Evolutionary conservation across 2,113 vertebrate species (phyloP), one percentile per base, ranked within the genome.

Genomic region (Oreochromis niloticus): DNA sequence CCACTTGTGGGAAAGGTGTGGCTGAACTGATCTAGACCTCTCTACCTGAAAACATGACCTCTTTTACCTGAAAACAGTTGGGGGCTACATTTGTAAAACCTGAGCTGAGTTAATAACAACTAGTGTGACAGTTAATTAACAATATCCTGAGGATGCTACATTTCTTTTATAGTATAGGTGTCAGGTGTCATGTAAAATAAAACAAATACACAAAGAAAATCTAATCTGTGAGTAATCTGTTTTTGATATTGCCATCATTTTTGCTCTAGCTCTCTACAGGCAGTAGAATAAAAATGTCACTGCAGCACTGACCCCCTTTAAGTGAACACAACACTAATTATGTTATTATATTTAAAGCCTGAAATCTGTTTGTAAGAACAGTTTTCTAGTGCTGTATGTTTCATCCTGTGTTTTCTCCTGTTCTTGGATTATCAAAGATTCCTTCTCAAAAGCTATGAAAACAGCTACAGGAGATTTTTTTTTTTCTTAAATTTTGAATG

Each of bases 351-450:
- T 41, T 19, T 54, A 8, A 34, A 12, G 41, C 6, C 9, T 34
- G 3, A 66, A 61, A 36, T n/a, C 9, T 17, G 66, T 34, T 34
- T 24, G 17, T 19, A 9, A 24, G 56, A 75, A 8, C 43, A 50
- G 32, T 81, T 80, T 43, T 13, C 9, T 36, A 57, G 16, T 11
- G 2, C 36, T 63, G 24, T 19, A 24, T 30, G 59, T 19, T 83
- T 52, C 30, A 8, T 84, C 19, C 9, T 46, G 7, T 57, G 7
- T 81, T 84, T 75, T 27, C 52, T 32, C 17, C 43, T 39, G 24
- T 73, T 85, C 78, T 84, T 48, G 68, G 59, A 89, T 88, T 84
- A 88, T 90, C 85, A 93, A 89, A 89, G 71, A 79, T 59, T 80
- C 81, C 17, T 56, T 41, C 78, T 68, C 48, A 24, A 87, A 79